Conservation (phyloP, 64 coral and sea anemone species). For the Porites lutea region DNA sequence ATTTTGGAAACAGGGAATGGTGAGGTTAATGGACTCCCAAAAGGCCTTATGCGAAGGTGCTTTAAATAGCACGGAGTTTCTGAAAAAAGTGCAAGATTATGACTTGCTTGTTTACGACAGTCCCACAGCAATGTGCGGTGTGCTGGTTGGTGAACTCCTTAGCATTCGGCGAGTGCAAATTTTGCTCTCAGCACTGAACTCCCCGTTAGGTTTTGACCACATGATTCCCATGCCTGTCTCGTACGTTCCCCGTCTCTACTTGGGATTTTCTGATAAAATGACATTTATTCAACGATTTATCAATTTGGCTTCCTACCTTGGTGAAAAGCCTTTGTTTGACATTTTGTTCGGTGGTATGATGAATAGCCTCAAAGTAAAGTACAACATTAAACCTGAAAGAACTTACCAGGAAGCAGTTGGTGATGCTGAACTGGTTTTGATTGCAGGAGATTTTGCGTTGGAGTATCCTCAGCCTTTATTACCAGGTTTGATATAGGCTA, state of each 20-base stretch:
- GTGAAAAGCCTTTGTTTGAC: neutral
- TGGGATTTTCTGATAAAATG: constrained; percentile 43
- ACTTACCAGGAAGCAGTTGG: neutral
- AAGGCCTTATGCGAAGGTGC: neutral
- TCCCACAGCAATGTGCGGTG: constrained; percentile 3
- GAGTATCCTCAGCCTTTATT: neutral
- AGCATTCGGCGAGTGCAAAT: constrained; percentile 43
- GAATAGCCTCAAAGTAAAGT: constrained; percentile 36
- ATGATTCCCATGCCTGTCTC: too few species aligned
- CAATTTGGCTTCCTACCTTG: constrained; percentile 16
- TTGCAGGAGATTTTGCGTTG: constrained; percentile 34
- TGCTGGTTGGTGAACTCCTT: constrained; percentile 8
- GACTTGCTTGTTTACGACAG: constrained; percentile 28
- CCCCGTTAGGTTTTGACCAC: neutral
- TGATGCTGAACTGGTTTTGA: constrained; percentile 23
- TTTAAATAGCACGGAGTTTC: constrained; percentile 25
- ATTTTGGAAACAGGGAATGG: neutral
- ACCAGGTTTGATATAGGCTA: constrained; percentile 27
- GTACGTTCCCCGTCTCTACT: neutral
- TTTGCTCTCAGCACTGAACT: constrained; percentile 5
- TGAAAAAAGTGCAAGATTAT: constrained; percentile 19
- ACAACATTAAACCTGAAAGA: constrained; percentile 40
- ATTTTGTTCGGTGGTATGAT: neutral
- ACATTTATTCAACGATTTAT: constrained; percentile 49
- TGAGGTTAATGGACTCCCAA: neutral